Percentiles rank a stretch among this genome's conserved stretches.
Conservation (phyloP, 2,888 invertebrate genomes). For the Ophraella communa region DNA sequence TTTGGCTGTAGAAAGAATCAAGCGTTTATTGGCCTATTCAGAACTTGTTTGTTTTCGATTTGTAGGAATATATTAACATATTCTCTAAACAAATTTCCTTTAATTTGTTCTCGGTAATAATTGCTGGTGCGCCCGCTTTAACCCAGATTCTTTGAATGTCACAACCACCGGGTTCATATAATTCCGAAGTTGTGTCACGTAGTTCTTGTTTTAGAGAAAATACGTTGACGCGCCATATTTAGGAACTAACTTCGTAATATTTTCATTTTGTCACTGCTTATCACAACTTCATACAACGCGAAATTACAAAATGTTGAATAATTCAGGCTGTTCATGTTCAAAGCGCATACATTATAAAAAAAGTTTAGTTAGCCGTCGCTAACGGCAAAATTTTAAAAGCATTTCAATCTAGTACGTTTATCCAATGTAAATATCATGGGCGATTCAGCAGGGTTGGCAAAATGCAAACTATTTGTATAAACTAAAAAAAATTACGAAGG, state of each 20-base stretch:
- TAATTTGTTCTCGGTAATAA: neutral
- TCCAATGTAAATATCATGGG: conserved; percentile 1
- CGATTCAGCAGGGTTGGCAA: no score
- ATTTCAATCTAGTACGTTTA: neutral
- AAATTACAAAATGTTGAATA: conserved; percentile 3
- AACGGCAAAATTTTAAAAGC: neutral
- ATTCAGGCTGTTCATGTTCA: neutral
- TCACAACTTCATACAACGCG: conserved; percentile 10
- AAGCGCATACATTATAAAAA: neutral
- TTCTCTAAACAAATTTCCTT: neutral
- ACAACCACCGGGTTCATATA: conserved; percentile 20
- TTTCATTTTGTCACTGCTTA: conserved; percentile 19
- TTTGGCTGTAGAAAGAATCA: no score
- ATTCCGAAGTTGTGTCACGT: conserved; percentile 33
- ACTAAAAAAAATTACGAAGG: no score
- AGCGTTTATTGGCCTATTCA: no score
- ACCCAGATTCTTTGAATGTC: conserved; percentile 14
- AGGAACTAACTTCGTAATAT: conserved; percentile 14
- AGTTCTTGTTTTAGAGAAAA: conserved; percentile 19
- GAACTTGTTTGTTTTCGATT: no score
- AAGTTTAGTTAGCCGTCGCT: neutral
- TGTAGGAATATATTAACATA: no score
- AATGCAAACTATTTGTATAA: no score
- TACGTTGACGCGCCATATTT: conserved; percentile 15
- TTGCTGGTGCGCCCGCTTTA: no score